Evolutionary conservation across 2,797 vertebrate species (phyloP), one percentile per base, ranked within the genome.

Genomic region (Poecile montanus): DNA sequence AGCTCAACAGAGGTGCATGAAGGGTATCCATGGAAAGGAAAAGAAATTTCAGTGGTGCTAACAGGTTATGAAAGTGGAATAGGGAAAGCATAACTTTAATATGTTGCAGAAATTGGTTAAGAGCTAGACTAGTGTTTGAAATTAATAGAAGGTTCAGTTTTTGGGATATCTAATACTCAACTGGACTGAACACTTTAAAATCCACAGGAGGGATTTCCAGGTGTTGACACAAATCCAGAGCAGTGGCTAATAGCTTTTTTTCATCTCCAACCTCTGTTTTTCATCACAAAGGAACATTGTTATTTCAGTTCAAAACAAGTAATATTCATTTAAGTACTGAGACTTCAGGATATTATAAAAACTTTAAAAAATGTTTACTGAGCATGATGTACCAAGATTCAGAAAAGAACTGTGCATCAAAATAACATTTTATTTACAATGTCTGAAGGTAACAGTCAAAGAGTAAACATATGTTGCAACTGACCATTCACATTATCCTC

Each of bases 1-100:
- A 54, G 4, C 22, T 74, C 29, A 36, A 0, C 1, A 1, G 36
- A 56, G 11, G 26, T 48, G 12, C 12, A 4, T 32, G 34, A 77
- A 63, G 13, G 25, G 26, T 38, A 42, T 53, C 42, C 14, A 8
- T 42, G 50, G 22, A 75, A 79, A 81, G 21, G 44, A 34, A 14
- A 40, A 66, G 17, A 19, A 73, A 17, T 36, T 78, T 51, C 42
- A 57, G 32, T 58, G 25, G 13, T 58, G 10, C 11, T 75, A 44
- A 42, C 30, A 65, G 21, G 25, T n/a, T 19, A 13, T 73, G 60
- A 57, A 88, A 26, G 32, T 77, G 70, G 63, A 76, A 56, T 11
- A 72, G 14, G 11, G 50, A 75, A 92, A 81, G 25, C 16, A 3
- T 54, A 72, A 71, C 7, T 78, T 62, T 26, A 82, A 6, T 79